Base-by-base conservation (phyloP, 2,797 vertebrate species). In the Prionace glauca region DNA sequence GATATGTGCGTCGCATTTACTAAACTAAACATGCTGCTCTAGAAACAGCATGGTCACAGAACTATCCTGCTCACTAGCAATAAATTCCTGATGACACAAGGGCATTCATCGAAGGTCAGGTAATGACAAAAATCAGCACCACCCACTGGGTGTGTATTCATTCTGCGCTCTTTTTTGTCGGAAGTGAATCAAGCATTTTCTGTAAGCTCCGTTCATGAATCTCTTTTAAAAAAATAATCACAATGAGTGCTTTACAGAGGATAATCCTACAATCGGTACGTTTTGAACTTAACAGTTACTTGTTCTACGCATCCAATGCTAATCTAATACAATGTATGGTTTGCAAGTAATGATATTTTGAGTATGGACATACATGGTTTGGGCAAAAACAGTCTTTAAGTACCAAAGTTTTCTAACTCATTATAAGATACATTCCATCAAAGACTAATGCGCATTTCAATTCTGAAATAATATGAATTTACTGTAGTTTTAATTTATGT, bases 41-140 rank as follows among this genome's bases (percentile, higher is more conserved):
- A 95, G 26, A 94, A 94, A 32, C 24, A 94, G 41, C 69, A 20
- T 94, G 71, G 32, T 74, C 71, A 94, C 93, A 94, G 71, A 94
- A 94, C 41, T 94, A 77, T 95, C 24, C 93, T 95, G 69, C 71
- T 74, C 41, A 1, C 26, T 74, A 95, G 93, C 93, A 50, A 95
- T 71, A 77, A 50, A 95, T 95, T 95, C 93, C 71, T 95, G 71
- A 72, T 95, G 93, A 95, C 69, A 95, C 41, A n/a, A 56, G 71
- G 93, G 93, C 41, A 50, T 95, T 77, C 69, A 95, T 45, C 14
- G 1, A 95, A 95, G 93, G 71, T 95, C 93, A 95, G 71, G 69
- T 95, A 95, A 95, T 32, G 93, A 77, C 93, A 95, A 95, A 95
- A 95, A 74, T 95, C 71, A 95, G n/a, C 93, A 95, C 69, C 93